Conservation (phyloP, 1,140 invertebrate genomes). For the Trachymyrmex septentrionalis region DNA sequence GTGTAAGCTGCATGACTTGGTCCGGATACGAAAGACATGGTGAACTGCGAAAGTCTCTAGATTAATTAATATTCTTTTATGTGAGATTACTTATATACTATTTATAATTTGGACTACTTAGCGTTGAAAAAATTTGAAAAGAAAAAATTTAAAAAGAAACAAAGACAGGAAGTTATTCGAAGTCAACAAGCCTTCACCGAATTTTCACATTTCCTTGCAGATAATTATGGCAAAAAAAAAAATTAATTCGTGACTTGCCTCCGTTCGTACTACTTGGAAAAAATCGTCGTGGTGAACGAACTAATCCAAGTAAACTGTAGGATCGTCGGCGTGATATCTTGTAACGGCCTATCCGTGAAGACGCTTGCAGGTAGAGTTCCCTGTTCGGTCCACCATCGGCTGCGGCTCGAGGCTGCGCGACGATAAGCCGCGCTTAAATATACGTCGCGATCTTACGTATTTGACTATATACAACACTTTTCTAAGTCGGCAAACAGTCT, state of each 20-base stretch:
- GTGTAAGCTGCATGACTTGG: constrained; percentile 83
- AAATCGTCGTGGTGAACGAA: constrained; percentile 79
- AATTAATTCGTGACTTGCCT: constrained; percentile 42
- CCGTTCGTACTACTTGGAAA: constrained; percentile 78
- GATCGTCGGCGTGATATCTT: constrained; percentile 59
- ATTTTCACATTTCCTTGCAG: neutral
- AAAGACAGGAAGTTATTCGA: neutral
- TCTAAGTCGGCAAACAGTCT: constrained; percentile 85
- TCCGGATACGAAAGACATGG: constrained; percentile 83
- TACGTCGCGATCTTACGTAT: constrained; percentile 69
- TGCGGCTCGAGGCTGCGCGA: constrained; percentile 77
- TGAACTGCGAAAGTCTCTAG: constrained; percentile 62
- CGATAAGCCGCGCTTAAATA: constrained; percentile 80
- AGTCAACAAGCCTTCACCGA: neutral
- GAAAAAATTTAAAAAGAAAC: neutral
- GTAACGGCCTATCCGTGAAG: constrained; percentile 72
- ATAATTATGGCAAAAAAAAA: neutral
- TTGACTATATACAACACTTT: constrained; percentile 77
- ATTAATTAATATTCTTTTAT: neutral
- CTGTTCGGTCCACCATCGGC: constrained; percentile 79
- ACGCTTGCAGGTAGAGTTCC: constrained; percentile 60
- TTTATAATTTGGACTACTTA: neutral
- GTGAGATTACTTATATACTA: neutral
- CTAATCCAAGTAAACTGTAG: constrained; percentile 77
- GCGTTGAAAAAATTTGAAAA: neutral